These are phyloP conservation scores for Recurvirostra avosetta DNA, from an alignment of 2,113 vertebrate species.

Conservation along the genomic window DNA sequence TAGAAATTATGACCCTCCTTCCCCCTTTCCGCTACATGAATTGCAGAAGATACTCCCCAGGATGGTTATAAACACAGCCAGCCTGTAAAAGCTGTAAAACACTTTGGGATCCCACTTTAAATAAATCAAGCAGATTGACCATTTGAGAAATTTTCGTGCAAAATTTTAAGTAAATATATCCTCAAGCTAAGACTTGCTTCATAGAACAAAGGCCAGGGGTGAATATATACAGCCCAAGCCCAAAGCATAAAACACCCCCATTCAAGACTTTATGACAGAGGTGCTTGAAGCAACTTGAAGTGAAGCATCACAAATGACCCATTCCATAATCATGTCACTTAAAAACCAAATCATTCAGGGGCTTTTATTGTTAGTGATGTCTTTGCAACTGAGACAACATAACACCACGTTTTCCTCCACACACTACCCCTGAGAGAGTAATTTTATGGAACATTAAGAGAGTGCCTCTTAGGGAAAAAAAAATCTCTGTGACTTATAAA, in stretches of 20 bases:
- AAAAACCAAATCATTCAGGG: slow-evolving; percentile 18
- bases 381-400: slow-evolving; percentile 49
- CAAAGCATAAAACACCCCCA: not conserved
- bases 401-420: slow-evolving; percentile 6
- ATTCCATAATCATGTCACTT: not conserved
- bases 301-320: slow-evolving; percentile 13
- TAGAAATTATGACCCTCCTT: slow-evolving; percentile 16
- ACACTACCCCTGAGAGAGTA: slow-evolving; percentile 26
- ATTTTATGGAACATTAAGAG: slow-evolving; percentile 62
- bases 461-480: not conserved
- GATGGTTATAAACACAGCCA: slow-evolving; percentile 50
- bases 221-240: slow-evolving; percentile 26
- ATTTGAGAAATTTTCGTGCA: slow-evolving; percentile 11
- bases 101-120: not conserved
- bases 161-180: slow-evolving; percentile 51
- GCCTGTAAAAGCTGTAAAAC: slow-evolving; percentile 25
- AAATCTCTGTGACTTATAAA: not conserved
- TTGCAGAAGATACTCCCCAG: slow-evolving; percentile 55
- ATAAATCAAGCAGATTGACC: slow-evolving; percentile 42
- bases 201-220: not conserved
- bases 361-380: not conserved
- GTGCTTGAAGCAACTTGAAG: not conserved
- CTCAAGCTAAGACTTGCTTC: not conserved
- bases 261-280: not conserved
- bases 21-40: not conserved